Base-by-base conservation (phyloP, 2,797 vertebrate species). In the Gambelia wislizenii region DNA sequence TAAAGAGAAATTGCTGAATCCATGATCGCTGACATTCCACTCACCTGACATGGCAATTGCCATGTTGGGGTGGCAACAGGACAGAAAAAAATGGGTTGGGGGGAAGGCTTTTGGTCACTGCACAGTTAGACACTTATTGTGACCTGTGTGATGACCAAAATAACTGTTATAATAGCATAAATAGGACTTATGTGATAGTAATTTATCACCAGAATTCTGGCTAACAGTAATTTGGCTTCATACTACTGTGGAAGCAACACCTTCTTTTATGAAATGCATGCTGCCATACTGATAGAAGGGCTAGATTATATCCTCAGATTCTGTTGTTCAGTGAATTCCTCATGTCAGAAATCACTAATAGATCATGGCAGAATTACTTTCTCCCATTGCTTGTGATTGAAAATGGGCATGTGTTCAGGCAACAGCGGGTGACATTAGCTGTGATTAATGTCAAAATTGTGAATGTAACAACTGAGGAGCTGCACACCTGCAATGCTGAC, bases 401-500 rank as follows among this genome's bases (percentile, higher is more conserved):
- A 74, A 93, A 90, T 90, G 87, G 90, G 84, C 90, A 91, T 91
- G 91, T 75, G 91, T 70, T 85, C 70, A 36, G 56, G 82, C 54
- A 87, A 52, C 83, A 44, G 76, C 25, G 90, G 90, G 88, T 70
- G 94, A 76, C 42, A 89, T 93, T 89, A 64, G 39, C 44, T 44
- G 89, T 91, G 91, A 93, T 92, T 89, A 93, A 95, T 94, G 83
- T 87, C 87, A 59, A 1, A 79, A 79, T 54, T 54, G 80, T 93
- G 91, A 91, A 91, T 85, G 82, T 88, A 93, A 87, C 69, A 94
- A 90, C 91, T 84, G 89, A 91, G 87, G 90, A 94, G 89, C 91
- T 89, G 91, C 90, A 89, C 90, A 95, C 94, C 95, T 94, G 94
- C 90, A 93, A 88, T 91, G 89, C 92, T 83, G 95, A 94, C 90